Evolutionary conservation across 2,797 vertebrate genomes (phyloP).

Genomic region (Fratercula arctica): DNA sequence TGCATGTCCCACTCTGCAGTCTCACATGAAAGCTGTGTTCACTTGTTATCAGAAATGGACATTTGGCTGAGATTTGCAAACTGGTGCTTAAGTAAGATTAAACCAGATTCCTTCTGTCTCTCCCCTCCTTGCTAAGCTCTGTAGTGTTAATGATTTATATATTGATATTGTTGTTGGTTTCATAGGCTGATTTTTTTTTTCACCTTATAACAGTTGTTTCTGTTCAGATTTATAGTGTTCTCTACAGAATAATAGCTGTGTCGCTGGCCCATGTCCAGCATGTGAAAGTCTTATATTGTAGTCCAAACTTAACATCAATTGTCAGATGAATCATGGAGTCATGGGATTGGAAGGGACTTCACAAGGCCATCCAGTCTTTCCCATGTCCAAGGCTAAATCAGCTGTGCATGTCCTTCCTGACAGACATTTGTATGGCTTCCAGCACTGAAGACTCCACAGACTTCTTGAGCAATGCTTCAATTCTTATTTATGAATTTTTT

Average conservation of each 20-base stretch:
- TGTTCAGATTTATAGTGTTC: slow-evolving; percentile 20
- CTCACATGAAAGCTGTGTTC: background rate
- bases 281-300: background rate
- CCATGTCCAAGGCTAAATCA: background rate
- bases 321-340: slow-evolving; percentile 17
- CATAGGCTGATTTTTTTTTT: background rate
- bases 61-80: slow-evolving; percentile 2
- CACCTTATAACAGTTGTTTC: background rate
- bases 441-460: background rate
- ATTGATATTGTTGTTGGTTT: background rate
- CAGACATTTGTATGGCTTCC: background rate
- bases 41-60: background rate
- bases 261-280: background rate
- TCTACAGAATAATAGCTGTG: background rate
- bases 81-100: background rate
- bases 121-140: background rate
- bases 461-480: background rate
- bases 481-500: background rate
- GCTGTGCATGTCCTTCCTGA: background rate
- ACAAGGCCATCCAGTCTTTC: background rate
- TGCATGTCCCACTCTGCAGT: background rate
- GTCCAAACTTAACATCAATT: slow-evolving; percentile 2
- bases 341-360: slow-evolving; percentile 11
- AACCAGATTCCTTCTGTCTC: background rate
- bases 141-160: background rate